Base-by-base conservation (phyloP, 92 coral and sea anemone genomes). In the Paragorgia papillata region DNA sequence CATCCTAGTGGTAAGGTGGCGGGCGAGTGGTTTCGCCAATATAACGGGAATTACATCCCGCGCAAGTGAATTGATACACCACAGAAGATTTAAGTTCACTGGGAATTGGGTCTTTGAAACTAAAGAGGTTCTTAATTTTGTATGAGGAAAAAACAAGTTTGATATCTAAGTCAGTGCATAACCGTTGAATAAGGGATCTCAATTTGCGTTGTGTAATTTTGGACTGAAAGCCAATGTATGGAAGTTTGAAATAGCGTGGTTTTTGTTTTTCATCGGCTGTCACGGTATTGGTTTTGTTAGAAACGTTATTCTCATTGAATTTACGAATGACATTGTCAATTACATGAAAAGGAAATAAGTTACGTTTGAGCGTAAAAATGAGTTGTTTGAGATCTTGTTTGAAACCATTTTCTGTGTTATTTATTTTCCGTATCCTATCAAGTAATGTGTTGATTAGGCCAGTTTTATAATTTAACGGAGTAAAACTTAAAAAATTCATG, bases 21-120 rank as follows among this genome's bases (percentile, higher is more conserved):
- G 79, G 64, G 83, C 41, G 41, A 74, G 46, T n/a, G n/a, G n/a
- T n/a, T 69, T 83, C 76, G 57, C 62, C 73, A 76, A 75, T 76
- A 48, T 83, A 83, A 40, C 69, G 78, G 79, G 82, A 65, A 21
- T 76, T 54, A 74, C 83, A 66, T 76, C 83, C 73, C 53, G 70
- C 71, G 60, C 79, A 66, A 79, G 83, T 78, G 21, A 78, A 62
- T 33, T 78, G 35, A n/a, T 78, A 78, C 3, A 78, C 63, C 44
- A 78, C 74, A 39, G 27, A 44, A 28, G 82, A 78, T 78, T 43
- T 64, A 4, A 78, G 43, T 29, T 54, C 33, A 21, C 41, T 68
- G 8, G 66, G 79, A 48, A 66, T 64, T 22, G 63, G 65, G 21
- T 62, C 74, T 51, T 74, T 82, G 31, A 62, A 61, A 82, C 14